Evolutionary conservation across 64 coral and sea anemone species (phyloP).

Genomic region (Hydrozoanthus tunicans): DNA sequence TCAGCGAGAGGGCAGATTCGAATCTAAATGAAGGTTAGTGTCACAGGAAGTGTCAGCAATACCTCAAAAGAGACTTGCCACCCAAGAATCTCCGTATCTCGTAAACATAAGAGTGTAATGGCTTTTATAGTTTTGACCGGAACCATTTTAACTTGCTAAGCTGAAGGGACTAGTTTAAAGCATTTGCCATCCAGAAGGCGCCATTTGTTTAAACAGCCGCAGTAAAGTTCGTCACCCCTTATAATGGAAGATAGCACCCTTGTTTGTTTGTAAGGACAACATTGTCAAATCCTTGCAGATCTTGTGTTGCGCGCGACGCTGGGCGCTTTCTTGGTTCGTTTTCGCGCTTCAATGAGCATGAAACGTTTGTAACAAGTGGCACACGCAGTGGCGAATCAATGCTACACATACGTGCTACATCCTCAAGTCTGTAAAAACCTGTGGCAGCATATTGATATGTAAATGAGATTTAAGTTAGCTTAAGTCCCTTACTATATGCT

Average conservation of each 20-base stretch:
- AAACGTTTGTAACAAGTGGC: slow-evolving; percentile 12
- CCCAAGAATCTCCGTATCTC: slow-evolving; percentile 4
- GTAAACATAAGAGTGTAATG: slow-evolving; percentile 4
- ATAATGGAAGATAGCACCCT: neutral
- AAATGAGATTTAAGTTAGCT: slow-evolving; percentile 17
- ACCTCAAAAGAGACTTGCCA: slow-evolving; percentile 25
- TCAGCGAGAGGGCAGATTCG: neutral
- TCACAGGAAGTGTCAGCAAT: slow-evolving; percentile 45
- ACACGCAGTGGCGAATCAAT: neutral
- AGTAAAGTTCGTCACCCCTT: neutral
- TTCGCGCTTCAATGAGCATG: slow-evolving; percentile 1
- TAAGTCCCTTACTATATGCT: slow-evolving; percentile 38
- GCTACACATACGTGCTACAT: neutral
- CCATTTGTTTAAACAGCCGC: slow-evolving; percentile 50
- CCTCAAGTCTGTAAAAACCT: neutral
- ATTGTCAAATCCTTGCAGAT: neutral
- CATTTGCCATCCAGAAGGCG: neutral
- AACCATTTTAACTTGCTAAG: slow-evolving; percentile 5
- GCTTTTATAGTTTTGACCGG: neutral
- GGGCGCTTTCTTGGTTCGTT: slow-evolving; percentile 14
- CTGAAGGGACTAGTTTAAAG: slow-evolving; percentile 26
- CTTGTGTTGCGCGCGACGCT: neutral
- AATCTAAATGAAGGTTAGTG: slow-evolving; percentile 47
- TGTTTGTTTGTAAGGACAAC: neutral
- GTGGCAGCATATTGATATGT: slow-evolving; percentile 20